Base-by-base conservation (phyloP, 2,888 invertebrate species). In the Biston stratarius region DNA sequence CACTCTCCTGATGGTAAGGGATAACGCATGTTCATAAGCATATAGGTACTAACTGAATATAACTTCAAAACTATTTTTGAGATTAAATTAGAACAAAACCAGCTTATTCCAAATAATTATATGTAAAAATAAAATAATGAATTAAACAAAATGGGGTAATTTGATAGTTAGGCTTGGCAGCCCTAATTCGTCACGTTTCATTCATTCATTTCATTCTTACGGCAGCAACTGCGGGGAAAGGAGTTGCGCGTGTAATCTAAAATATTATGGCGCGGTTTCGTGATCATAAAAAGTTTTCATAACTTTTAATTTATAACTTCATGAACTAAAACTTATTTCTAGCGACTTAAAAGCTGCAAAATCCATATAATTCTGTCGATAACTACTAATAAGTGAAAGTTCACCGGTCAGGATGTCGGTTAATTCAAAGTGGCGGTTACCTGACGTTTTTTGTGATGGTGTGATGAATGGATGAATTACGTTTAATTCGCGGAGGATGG, bases 361-460 rank as follows among this genome's bases (percentile, higher is more conserved):
- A 86, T 85, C 81, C 78, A 72, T 69, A 75, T 61, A 64, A 58
- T 69, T 68, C 65, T 76, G 61, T 72, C 75, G 74, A 79, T 83
- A 79, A 81, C 77, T 73, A 72, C 69, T 77, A 72, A 74, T 80
- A 78, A 85, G 91, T 91, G 88, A 89, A 89, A 91, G 87, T 89
- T 88, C 82, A 88, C 85, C 85, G 87, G 88, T 87, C 88, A 92
- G 87, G 90, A 93, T 94, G 93, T 92, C 93, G 88, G 94, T 94
- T 92, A 91, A 89, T 94, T 94, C 90, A 90, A 94, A 94, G 94
- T 92, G 93, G 91, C 92, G 89, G 92, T 92, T 94, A 94, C 94
- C 94, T 94, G 94, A 87, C 93, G 90, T 93, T 93, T 94, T 94
- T 94, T 94, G 92, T 93, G 93, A 85, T 84, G 80, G 84, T 90